Base-by-base conservation (phyloP, 2,113 vertebrate species). In the Epinephelus moara region DNA sequence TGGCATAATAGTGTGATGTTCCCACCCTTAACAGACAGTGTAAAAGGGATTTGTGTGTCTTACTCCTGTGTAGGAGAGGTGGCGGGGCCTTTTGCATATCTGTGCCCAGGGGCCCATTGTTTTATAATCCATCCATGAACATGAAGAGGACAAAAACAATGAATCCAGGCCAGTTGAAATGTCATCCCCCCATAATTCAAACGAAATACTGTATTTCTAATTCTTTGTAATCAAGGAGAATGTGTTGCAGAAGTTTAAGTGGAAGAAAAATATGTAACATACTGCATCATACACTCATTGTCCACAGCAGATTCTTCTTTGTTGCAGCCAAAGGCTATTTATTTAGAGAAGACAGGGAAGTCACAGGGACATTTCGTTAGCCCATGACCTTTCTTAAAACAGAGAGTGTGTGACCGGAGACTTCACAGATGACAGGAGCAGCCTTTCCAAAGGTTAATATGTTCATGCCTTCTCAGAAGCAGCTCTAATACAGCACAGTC, bases 401-500 rank as follows among this genome's bases (percentile, higher is more conserved):
- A 6, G 4, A 49, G 47, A 50, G 11, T 23, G 47, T 19, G 71
- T 40, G 50, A 25, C 55, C 11, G 33, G 60, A 85, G 60, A 73
- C 64, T 23, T 85, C 63, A 27, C 52, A 67, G 70, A 81, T 56
- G 33, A 88, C 79, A 87, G 55, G 49, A 74, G 37, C 53, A 78
- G 75, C 68, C 33, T 82, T 85, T 61, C 70, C 33, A 85, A 91
- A 85, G 89, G 80, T 86, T 83, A 87, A 71, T 42, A 55, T 59
- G 30, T 68, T 53, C 59, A 66, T 23, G 14, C 6, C 23, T 76
- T 78, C 61, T 61, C 63, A 63, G 53, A 78, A 64, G 78, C 21
- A 37, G n/a, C 79, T 88, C 79, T 42, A 37, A 17, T 23, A n/a
- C 59, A 52, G 53, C 37, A 25, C 62, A 37, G 59, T 52, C 1